Evolutionary conservation across 2,797 vertebrate species (phyloP), one percentile per base, ranked within the genome.

Genomic region (Scleropages formosus): DNA sequence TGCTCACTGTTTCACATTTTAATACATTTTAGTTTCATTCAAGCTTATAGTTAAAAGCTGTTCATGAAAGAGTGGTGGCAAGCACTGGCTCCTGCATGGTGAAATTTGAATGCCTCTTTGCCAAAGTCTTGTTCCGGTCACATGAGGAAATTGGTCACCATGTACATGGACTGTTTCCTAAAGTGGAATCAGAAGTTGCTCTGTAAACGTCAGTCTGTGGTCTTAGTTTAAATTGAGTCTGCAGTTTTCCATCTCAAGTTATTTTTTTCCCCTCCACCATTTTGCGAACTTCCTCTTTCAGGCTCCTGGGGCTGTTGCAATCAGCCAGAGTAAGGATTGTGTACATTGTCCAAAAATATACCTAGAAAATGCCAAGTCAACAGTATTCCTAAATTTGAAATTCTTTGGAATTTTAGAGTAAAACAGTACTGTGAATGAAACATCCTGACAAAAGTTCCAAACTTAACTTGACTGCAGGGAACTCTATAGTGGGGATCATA

Each of bases 261-360:
- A n/a, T 60, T 39, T 27, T 59, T 64, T 26, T 4, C 44, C 47
- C 47, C 9, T n/a, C n/a, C n/a, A n/a, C 56, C 59, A 66, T 11
- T 70, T 70, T 13, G 15, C 58, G 61, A 62, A 51, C 67, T 76
- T 76, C 75, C 75, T 62, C 44, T 76, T 70, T 70, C 31, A 12
- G 22, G 10, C 53, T 72, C 53, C 8, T 2, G n/a, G 31, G n/a
- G 39, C 26, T 60, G 59, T 31, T 60, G 71, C 69, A 72, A 22
- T 61, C 27, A 31, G 16, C 58, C 2, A 72, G 3, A 24, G 12
- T 22, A 60, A 22, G 39, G 31, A 3, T 20, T 2, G 27, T 18
- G 6, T 26, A 60, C 46, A 18, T 31, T 39, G 31, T 27, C 18
- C 31, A 13, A 60, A 13, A 18, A 26, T 9, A 0, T 72, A 18